Evolutionary conservation across 2,888 invertebrate species (phyloP), one percentile per base, ranked within the genome.

Genomic region (Amphimallon solstitiale): DNA sequence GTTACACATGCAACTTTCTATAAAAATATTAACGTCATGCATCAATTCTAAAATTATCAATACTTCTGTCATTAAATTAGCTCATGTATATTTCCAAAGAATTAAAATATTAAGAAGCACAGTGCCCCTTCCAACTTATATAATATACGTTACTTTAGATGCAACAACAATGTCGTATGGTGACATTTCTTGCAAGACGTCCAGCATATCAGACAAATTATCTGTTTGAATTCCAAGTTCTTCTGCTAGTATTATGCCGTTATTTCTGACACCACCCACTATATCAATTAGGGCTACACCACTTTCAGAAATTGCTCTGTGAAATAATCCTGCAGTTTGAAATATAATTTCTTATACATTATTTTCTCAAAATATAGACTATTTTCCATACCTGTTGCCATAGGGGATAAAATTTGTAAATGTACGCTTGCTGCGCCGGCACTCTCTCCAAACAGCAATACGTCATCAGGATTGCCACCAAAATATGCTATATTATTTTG

Each of bases 231-330:
- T 35, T 6, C 60, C 59, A 12, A 70, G 59, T 14, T 35, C 37
- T 38, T 65, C 45, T 1, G 70, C 70, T 10, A 70, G 40, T 14
- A 51, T 3, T 61, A 66, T 49, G 15, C 67, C 70, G 1, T 63
- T 70, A 3, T 67, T 67, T 7, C 67, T 15, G 14, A 35, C 29
- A 4, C 67, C 67, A 15, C 48, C 34, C 34, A 67, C 67, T 70
- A 69, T 70, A 19, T 66, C 37, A 17, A 52, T 59, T 38, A 90
- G 81, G 0, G 89, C 87, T 0, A 89, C 90, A 0, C 92, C 92
- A 45, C 92, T 92, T 76, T 92, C 89, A 0, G 91, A 88, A 67
- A 92, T 92, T 1, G 85, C 91, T 66, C 87, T 88, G 71, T 91
- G 90, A 71, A 92, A 90, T 9, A 92, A 77, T 67, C 89, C 91